These are phyloP conservation scores for Drosophila incognita DNA, from an alignment of 2,888 invertebrate species.

Conservation along the genomic window DNA sequence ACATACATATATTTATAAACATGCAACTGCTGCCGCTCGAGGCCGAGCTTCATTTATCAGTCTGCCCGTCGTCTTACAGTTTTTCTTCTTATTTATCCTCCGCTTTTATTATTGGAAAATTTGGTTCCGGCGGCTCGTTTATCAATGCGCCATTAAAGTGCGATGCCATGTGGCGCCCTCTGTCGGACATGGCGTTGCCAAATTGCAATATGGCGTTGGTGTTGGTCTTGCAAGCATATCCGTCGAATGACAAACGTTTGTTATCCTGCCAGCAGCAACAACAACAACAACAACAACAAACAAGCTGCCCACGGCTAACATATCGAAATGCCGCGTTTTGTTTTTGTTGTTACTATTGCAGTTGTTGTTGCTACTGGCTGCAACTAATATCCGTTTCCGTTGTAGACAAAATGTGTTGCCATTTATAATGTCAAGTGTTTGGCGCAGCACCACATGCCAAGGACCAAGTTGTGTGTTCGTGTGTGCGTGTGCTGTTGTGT, in stretches of 20 bases:
- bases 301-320: conserved; percentile 44
- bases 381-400: conserved; percentile 84
- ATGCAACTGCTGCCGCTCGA: conserved; percentile 11
- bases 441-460: conserved; percentile 42
- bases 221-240: conserved; percentile 63
- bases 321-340: conserved; percentile 56
- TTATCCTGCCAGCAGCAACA: conserved; percentile 51
- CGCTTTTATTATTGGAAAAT: conserved; percentile 53
- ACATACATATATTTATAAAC: neutral
- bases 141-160: conserved; percentile 75
- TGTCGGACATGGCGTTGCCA: conserved; percentile 62
- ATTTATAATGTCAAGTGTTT: conserved; percentile 80
- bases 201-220: conserved; percentile 71
- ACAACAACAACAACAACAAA: conserved; percentile 28
- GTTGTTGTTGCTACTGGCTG: conserved; percentile 53
- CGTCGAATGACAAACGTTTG: conserved; percentile 74
- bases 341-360: conserved; percentile 28
- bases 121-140: conserved; percentile 58
- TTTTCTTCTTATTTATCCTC: conserved; percentile 6
- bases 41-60: conserved; percentile 67
- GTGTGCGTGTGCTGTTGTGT: conserved; percentile 13
- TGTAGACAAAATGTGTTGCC: conserved; percentile 83
- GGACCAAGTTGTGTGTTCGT: conserved; percentile 6
- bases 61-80: conserved; percentile 47
- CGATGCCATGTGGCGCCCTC: conserved; percentile 70